phyloP scores from a whole-genome alignment of 2,797 vertebrate genomes.

The Oreochromis grahami region DNA sequence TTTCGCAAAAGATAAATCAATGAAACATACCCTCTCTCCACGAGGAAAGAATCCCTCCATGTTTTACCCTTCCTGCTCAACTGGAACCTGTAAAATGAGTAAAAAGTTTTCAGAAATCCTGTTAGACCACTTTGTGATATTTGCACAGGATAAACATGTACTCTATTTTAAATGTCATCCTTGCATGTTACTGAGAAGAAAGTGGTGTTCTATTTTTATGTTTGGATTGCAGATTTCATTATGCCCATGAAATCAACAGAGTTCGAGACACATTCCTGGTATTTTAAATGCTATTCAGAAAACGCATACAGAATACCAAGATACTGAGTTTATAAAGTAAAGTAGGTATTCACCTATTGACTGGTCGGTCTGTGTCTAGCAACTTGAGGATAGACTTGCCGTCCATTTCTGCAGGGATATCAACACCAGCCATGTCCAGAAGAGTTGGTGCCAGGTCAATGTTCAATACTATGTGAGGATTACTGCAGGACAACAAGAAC shows the following conservation, averaged over 20 bases:
- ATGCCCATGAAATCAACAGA: neutral
- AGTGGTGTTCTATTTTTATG: neutral
- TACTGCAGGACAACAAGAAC: constrained; percentile 63
- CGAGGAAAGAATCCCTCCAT: constrained; percentile 95
- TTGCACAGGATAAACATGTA: constrained; percentile 10
- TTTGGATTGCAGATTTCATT: neutral
- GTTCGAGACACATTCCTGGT: neutral
- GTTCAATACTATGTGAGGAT: constrained; percentile 92
- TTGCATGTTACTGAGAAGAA: neutral
- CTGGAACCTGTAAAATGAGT: constrained; percentile 82
- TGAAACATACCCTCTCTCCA: constrained; percentile 90
- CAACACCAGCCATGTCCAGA: constrained; percentile 93
- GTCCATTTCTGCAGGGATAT: constrained; percentile 93
- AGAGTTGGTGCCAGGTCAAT: constrained; percentile 93
- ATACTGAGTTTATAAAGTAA: neutral
- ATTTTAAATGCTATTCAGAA: neutral
- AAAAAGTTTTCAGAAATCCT: neutral
- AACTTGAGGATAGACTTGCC: constrained; percentile 95
- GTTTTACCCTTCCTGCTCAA: constrained; percentile 87
- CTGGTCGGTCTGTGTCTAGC: constrained; percentile 85
- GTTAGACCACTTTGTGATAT: constrained; percentile 9
- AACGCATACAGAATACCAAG: neutral
- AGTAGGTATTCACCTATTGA: constrained; percentile 82
- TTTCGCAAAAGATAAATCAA: constrained; percentile 48
- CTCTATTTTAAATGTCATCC: constrained; percentile 31